A percentile compares a stretch with the other conserved stretches of the same genome.
These are phyloP conservation scores for Ladona fulva DNA, from an alignment of 1,140 invertebrate species.

Conservation along the genomic window DNA sequence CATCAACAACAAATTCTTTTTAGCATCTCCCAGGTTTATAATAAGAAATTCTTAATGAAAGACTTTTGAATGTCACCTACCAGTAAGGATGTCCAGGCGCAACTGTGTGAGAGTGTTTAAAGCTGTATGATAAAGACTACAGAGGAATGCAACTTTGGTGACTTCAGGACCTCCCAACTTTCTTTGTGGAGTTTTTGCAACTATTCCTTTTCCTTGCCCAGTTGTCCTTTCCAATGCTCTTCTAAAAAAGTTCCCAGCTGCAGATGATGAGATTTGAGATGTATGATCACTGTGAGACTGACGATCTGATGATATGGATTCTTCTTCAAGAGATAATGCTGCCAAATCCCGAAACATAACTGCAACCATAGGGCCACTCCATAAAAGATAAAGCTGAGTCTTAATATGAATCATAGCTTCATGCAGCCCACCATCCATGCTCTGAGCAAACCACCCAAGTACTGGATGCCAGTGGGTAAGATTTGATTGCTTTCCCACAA, in stretches of 20 bases:
- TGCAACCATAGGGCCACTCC: slow-evolving; percentile 60
- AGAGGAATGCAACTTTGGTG: slow-evolving; percentile 71
- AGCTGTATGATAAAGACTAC: slow-evolving; percentile 84
- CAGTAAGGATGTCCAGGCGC: slow-evolving; percentile 88
- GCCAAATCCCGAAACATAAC: slow-evolving; percentile 34
- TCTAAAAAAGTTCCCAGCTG: background rate
- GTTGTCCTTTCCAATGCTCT: slow-evolving; percentile 23
- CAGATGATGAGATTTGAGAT: background rate
- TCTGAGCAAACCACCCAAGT: slow-evolving; percentile 91
- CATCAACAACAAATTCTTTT: too few relatives aligned
- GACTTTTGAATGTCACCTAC: slow-evolving; percentile 39
- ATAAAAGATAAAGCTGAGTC: slow-evolving; percentile 72
- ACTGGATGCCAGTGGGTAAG: slow-evolving; percentile 95
- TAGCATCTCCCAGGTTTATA: too few relatives aligned
- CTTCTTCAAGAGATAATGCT: background rate
- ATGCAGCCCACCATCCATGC: slow-evolving; percentile 70
- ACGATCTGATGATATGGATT: background rate
- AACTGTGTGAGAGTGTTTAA: slow-evolving; percentile 84
- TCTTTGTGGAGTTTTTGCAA: slow-evolving; percentile 45
- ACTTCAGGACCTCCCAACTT: slow-evolving; percentile 72
- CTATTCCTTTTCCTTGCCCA: slow-evolving; percentile 22
- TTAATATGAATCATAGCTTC: slow-evolving; percentile 73
- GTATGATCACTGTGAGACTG: background rate
- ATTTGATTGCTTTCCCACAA: slow-evolving; percentile 75
- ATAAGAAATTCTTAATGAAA: too few relatives aligned